phyloP scores from a whole-genome alignment of 53 echinoderm and acorn worm genomes.

The Hippasteria phrygiana region DNA sequence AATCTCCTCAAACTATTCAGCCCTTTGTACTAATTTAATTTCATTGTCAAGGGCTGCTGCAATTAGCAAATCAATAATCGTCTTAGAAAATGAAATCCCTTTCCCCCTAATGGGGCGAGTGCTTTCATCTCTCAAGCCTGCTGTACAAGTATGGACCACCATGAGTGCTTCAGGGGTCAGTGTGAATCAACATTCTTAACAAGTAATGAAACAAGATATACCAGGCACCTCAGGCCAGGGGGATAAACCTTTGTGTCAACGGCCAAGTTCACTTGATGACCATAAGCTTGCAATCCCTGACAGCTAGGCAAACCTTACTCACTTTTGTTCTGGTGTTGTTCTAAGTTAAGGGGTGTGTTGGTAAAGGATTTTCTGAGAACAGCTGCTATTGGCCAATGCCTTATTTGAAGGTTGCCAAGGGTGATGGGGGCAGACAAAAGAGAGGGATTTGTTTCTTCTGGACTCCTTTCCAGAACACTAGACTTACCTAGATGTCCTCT shows the following conservation, averaged over 20 bases:
- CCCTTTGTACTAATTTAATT: not conserved
- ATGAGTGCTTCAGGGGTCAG: conserved; percentile 41
- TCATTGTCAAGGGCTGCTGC: not conserved
- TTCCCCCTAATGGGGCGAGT: conserved; percentile 12
- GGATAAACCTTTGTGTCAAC: conserved; percentile 51
- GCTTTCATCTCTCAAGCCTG: not conserved
- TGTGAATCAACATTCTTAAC: conserved; percentile 36
- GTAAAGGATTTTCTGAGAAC: conserved; percentile 57
- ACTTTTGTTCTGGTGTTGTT: conserved; percentile 48
- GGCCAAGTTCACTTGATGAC: conserved; percentile 52
- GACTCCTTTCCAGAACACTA: conserved; percentile 27
- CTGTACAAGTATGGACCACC: conserved; percentile 24
- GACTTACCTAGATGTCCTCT: conserved; percentile 5
- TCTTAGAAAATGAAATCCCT: not conserved
- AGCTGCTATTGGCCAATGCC: conserved; percentile 53
- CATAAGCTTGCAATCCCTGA: conserved; percentile 13
- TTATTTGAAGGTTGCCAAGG: conserved; percentile 38
- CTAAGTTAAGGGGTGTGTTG: conserved; percentile 39
- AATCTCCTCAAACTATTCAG: not conserved
- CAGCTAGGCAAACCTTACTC: not conserved
- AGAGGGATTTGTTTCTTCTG: conserved; percentile 48
- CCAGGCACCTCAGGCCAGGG: conserved; percentile 23
- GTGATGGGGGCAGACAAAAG: conserved; percentile 44
- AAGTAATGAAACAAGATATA: conserved; percentile 47
- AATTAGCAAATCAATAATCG: conserved; percentile 23